Evolutionary conservation across 2,113 vertebrate genomes (phyloP).

Genomic region (Megaleporinus macrocephalus): DNA sequence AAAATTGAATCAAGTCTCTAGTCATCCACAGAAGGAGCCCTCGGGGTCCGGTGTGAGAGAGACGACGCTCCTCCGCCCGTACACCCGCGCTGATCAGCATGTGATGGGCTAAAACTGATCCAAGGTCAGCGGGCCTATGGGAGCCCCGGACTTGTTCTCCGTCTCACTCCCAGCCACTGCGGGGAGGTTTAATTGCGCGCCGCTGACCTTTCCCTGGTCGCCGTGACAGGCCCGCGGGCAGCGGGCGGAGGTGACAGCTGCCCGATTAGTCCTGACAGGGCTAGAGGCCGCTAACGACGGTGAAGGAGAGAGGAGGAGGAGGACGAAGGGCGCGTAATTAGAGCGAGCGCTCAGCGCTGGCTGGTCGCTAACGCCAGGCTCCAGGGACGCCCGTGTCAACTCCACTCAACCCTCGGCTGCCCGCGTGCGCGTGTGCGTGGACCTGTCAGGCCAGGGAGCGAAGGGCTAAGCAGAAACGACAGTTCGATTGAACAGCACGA

Average conservation of each 20-base stretch:
- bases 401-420: slow-evolving; percentile 45
- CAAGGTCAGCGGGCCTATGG: background rate
- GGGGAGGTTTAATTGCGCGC: slow-evolving; percentile 62
- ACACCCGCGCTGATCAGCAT: background rate
- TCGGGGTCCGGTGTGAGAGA: background rate
- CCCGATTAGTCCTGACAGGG: slow-evolving; percentile 64
- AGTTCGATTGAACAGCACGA: slow-evolving; percentile 78
- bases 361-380: slow-evolving; percentile 55
- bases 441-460: slow-evolving; percentile 52
- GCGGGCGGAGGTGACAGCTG: slow-evolving; percentile 55
- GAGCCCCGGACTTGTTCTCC: slow-evolving; percentile 13
- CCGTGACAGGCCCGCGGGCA: slow-evolving; percentile 55
- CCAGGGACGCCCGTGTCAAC: slow-evolving; percentile 50
- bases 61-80: background rate
- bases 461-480: slow-evolving; percentile 72
- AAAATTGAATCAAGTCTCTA: background rate
- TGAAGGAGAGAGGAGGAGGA: slow-evolving; percentile 48
- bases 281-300: slow-evolving; percentile 49
- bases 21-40: background rate
- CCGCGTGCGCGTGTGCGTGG: slow-evolving; percentile 43
- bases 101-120: background rate
- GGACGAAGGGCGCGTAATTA: slow-evolving; percentile 72
- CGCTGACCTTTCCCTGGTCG: slow-evolving; percentile 64
- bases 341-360: slow-evolving; percentile 67
- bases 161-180: slow-evolving; percentile 37